Conservation (phyloP, 1,140 invertebrate genomes). For the Drosophila cardini region DNA sequence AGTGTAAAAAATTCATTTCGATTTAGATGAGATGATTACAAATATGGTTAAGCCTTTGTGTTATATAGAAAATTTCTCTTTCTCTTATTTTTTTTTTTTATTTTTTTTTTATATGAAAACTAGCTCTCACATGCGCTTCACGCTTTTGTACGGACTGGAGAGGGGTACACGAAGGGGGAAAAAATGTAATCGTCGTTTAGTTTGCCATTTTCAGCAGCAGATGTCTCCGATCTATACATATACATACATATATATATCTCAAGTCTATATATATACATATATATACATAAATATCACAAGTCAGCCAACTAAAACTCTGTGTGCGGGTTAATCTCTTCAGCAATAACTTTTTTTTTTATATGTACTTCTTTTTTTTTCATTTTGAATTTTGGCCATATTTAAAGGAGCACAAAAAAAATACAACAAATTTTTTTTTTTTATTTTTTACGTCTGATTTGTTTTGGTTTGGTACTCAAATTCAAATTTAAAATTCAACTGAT, state of each 20-base stretch:
- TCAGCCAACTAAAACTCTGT: slow-evolving; percentile 79
- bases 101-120: slow-evolving; percentile 48
- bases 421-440: slow-evolving; percentile 31
- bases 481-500: slow-evolving; percentile 67
- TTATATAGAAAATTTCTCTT: slow-evolving; percentile 56
- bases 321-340: slow-evolving; percentile 79
- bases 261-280: slow-evolving; percentile 24
- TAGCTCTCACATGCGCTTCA: slow-evolving; percentile 62
- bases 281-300: slow-evolving; percentile 43
- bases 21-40: slow-evolving; percentile 85
- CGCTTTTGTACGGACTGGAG: slow-evolving; percentile 15
- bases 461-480: slow-evolving; percentile 53
- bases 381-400: slow-evolving; percentile 54
- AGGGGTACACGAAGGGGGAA: slow-evolving; percentile 8
- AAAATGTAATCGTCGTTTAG: slow-evolving; percentile 38
- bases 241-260: slow-evolving; percentile 27
- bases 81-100: slow-evolving; percentile 36
- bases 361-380: slow-evolving; percentile 42
- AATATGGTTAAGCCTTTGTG: slow-evolving; percentile 85
- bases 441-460: slow-evolving; percentile 17
- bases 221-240: slow-evolving; percentile 51
- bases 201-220: slow-evolving; percentile 58
- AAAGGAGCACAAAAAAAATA: slow-evolving; percentile 17
- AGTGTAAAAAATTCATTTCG: slow-evolving; percentile 79
- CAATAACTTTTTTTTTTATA: slow-evolving; percentile 40